Evolutionary conservation across 2,113 vertebrate genomes (phyloP).

Genomic region (Salvelinus sp.): DNA sequence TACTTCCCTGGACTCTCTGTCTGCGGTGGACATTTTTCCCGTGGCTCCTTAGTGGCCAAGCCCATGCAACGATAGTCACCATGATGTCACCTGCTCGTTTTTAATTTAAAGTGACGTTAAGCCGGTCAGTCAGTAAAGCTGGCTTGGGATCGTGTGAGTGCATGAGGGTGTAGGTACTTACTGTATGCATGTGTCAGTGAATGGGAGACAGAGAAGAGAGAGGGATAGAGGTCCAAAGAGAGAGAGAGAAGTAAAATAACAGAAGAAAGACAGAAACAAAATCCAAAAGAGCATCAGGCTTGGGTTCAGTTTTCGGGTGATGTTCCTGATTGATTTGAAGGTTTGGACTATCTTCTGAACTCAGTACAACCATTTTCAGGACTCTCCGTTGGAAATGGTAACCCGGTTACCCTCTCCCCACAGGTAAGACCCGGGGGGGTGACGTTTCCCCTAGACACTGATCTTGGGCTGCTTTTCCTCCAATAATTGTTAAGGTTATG

Average conservation of each 20-base stretch:
- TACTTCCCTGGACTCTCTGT: too few relatives aligned
- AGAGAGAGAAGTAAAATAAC: neutral
- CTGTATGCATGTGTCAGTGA: conserved; percentile 34
- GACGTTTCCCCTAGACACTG: too few relatives aligned
- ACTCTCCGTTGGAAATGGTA: conserved; percentile 32
- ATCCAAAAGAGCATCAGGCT: neutral
- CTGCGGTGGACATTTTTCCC: too few relatives aligned
- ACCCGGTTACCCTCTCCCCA: conserved; percentile 38
- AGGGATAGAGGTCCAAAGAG: neutral
- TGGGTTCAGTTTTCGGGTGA: neutral
- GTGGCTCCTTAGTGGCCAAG: too few relatives aligned
- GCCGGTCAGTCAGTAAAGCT: conserved; percentile 30
- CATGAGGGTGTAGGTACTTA: conserved; percentile 1
- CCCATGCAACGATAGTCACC: neutral
- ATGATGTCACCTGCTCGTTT: conserved; percentile 25
- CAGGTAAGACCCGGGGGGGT: conserved; percentile 45
- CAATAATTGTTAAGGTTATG: too few relatives aligned
- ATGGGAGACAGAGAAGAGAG: conserved; percentile 1
- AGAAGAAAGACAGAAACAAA: conserved; percentile 1
- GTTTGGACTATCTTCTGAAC: neutral
- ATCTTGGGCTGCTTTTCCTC: too few relatives aligned
- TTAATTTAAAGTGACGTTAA: conserved; percentile 56
- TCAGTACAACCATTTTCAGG: conserved; percentile 3
- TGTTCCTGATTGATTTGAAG: neutral
- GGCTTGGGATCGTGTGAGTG: conserved; percentile 12